Percentiles rank a stretch among this genome's conserved stretches.
These are phyloP conservation scores for Zaprionus camerounensis DNA, from an alignment of 1,140 invertebrate species.

Conservation along the genomic window DNA sequence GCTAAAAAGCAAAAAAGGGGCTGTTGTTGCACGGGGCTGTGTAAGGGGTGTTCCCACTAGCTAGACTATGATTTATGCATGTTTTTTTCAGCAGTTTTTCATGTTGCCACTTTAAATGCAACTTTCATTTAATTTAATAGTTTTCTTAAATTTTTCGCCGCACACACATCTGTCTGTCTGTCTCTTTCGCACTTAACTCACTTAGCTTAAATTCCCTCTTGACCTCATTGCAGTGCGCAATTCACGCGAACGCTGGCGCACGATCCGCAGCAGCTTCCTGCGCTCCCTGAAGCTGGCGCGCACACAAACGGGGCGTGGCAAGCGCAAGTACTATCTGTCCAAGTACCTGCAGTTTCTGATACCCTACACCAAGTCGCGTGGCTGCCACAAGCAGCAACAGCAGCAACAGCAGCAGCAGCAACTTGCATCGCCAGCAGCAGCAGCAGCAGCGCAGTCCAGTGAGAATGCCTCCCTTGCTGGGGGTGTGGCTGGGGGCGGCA, in stretches of 20 bases:
- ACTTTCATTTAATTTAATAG: neutral
- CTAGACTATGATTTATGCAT: no score
- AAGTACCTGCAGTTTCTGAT: constrained; percentile 80
- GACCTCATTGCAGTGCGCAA: constrained; percentile 66
- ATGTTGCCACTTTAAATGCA: neutral
- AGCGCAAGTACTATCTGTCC: constrained; percentile 79
- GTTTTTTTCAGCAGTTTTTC: no score
- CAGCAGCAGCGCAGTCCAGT: neutral
- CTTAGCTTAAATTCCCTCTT: neutral
- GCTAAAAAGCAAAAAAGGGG: neutral
- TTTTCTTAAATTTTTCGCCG: neutral
- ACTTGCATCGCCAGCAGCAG: neutral
- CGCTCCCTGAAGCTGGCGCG: constrained; percentile 75
- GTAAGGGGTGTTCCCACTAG: no score
- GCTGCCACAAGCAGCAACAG: constrained; percentile 47
- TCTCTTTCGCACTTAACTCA: neutral
- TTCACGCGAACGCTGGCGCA: constrained; percentile 78
- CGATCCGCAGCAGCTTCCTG: constrained; percentile 77
- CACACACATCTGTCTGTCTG: neutral
- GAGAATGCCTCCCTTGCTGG: neutral
- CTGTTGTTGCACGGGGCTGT: no score
- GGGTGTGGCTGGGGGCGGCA: constrained; percentile 22
- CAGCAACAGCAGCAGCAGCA: neutral
- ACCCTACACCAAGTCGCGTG: constrained; percentile 75
- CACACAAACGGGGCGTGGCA: constrained; percentile 75